Evolutionary conservation across 1,140 invertebrate genomes (phyloP).

Genomic region (Polypedilum vanderplanki): DNA sequence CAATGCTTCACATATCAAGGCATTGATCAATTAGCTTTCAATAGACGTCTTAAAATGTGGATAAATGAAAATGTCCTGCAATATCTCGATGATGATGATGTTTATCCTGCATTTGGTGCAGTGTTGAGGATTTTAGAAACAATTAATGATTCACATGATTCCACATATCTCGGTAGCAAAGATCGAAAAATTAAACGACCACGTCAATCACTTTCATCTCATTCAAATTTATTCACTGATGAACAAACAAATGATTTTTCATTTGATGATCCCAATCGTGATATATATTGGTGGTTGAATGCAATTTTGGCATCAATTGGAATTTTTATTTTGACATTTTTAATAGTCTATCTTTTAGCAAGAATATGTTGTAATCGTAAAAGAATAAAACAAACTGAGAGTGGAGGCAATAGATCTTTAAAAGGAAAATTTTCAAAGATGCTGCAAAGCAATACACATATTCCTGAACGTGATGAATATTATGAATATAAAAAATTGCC

Average conservation of each 20-base stretch:
- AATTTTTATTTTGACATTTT: neutral
- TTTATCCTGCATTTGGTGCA: constrained; percentile 42
- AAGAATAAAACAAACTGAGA: neutral
- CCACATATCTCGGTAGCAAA: neutral
- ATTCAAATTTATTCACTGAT: neutral
- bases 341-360: neutral
- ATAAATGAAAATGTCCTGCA: constrained; percentile 36
- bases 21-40: constrained; percentile 34
- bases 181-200: neutral
- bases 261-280: neutral
- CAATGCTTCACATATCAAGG: constrained; percentile 38
- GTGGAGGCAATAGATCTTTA: neutral
- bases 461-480: neutral
- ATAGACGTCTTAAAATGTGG: constrained; percentile 37
- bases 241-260: neutral
- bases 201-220: neutral
- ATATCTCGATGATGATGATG: constrained; percentile 38
- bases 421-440: neutral
- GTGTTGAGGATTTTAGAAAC: constrained; percentile 37
- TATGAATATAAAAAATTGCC: neutral
- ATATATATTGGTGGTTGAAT: neutral
- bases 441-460: neutral
- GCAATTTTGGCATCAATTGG: neutral
- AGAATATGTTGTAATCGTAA: neutral
- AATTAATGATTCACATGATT: constrained; percentile 23